Base-by-base conservation (phyloP, 2,888 invertebrate genomes). In the Orchesella flavescens region DNA sequence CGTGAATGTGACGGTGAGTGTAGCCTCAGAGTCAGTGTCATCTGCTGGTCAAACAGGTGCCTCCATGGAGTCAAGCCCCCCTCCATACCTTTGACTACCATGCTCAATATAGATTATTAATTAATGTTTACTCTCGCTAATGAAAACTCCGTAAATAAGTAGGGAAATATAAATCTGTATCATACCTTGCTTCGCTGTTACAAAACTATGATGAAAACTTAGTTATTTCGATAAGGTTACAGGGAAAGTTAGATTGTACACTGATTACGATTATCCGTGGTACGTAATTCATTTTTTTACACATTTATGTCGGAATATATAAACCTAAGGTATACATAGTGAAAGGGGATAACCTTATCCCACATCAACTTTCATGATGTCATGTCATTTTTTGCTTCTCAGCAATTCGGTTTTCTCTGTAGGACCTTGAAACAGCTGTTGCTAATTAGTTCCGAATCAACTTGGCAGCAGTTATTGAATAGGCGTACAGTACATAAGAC, bases 31-130 rank as follows among this genome's bases (percentile, higher is more conserved):
- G 66, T 79, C 79, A 63, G 75, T 83, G 55, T 79, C 78, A 43
- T 79, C 79, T 46, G 61, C 79, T 80, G 85, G 79, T 83, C 85
- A 82, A 68, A 49, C 82, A 65, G 83, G 72, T 65, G 82, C 83
- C 79, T 83, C 78, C 68, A 83, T 85, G 73, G 85, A 83, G 80
- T 85, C 85, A 75, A 84, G 74, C 44, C 84, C 84, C 34, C 84
- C 84, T 53, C 85, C 85, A 44, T 85, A 85, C 72, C 82, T 85
- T 85, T 85, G 85, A 85, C 85, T 83, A 85, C 79, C 79, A 85
- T 53, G 79, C 61, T 83, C 85, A 79, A 83, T 24, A n/a, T 83
- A 83, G 83, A 34, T 83, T 77, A 65, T 59, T 83, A 77, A 75
- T 24, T 13, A 44, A 66, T 74, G 61, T 63, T 68, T 57, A 68